These are phyloP conservation scores for Spinus pinus DNA, from an alignment of 2,797 vertebrate species.

Conservation along the genomic window DNA sequence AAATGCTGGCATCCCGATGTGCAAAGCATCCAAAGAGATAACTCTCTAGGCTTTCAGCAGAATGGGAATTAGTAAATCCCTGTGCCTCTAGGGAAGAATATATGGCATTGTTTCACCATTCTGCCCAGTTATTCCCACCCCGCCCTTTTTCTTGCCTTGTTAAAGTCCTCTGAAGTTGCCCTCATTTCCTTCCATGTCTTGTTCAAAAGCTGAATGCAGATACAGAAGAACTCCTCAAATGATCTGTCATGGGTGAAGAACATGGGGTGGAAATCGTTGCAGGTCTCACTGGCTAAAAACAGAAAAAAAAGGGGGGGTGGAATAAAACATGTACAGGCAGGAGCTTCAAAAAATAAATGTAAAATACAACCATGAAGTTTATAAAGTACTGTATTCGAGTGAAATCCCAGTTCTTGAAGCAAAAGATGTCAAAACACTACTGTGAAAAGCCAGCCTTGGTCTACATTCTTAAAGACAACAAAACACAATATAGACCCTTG, in stretches of 20 bases:
- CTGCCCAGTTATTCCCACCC: background rate
- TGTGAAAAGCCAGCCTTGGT: background rate
- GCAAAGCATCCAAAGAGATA: background rate
- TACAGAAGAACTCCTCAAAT: constrained; percentile 98
- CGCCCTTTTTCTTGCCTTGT: constrained; percentile 83
- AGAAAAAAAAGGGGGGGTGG: constrained; percentile 4
- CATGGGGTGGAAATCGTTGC: constrained; percentile 99
- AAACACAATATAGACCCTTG: background rate
- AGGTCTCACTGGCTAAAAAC: constrained; percentile 93
- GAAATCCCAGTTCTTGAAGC: background rate
- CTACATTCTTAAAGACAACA: background rate
- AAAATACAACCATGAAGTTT: background rate
- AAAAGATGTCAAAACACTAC: background rate
- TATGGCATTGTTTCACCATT: background rate
- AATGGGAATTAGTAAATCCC: background rate
- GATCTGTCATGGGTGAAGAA: constrained; percentile 97
- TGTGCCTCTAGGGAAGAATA: background rate
- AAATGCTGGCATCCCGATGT: background rate
- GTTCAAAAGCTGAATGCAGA: constrained; percentile 98
- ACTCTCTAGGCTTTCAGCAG: background rate
- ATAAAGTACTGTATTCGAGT: background rate
- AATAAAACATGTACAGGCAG: background rate
- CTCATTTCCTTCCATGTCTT: constrained; percentile 99
- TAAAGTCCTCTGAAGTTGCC: constrained; percentile 97
- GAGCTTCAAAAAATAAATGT: background rate